Evolutionary conservation across 2,888 invertebrate genomes (phyloP).

Genomic region (Agrochola litura): DNA sequence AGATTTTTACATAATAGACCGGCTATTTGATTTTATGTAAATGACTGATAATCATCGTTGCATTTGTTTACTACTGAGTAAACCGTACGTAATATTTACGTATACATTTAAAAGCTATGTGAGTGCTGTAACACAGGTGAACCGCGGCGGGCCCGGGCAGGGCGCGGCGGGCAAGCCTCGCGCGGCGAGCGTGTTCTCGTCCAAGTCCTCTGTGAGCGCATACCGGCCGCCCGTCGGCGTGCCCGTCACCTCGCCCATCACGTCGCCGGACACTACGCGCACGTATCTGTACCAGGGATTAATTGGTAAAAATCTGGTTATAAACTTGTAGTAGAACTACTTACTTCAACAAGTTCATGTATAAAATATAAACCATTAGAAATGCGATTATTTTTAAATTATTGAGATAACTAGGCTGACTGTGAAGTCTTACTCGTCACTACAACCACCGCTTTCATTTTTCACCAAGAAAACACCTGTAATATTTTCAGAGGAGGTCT

Average conservation of each 20-base stretch:
- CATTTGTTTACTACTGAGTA: background rate
- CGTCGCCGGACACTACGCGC: slow-evolving; percentile 96
- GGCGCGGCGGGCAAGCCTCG: slow-evolving; percentile 92
- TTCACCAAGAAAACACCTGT: background rate
- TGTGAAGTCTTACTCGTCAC: background rate
- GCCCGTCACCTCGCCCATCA: slow-evolving; percentile 95
- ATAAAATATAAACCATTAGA: too few relatives aligned
- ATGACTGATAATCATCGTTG: background rate
- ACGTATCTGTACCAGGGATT: slow-evolving; percentile 98
- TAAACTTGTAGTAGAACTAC: background rate
- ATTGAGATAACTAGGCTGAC: background rate
- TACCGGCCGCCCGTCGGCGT: slow-evolving; percentile 94
- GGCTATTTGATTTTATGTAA: background rate
- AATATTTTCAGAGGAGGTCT: background rate
- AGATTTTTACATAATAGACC: background rate
- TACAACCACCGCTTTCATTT: background rate
- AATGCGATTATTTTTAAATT: background rate
- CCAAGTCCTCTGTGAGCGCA: slow-evolving; percentile 96
- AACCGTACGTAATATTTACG: background rate
- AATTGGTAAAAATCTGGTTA: slow-evolving; percentile 84
- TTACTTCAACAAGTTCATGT: background rate
- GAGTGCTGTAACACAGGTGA: slow-evolving; percentile 85
- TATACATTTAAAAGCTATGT: slow-evolving; percentile 21
- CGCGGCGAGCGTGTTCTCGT: slow-evolving; percentile 97
- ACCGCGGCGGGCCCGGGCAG: slow-evolving; percentile 65